Conservation (phyloP, 2,113 vertebrate species). For the Alaudala cheleensis region DNA sequence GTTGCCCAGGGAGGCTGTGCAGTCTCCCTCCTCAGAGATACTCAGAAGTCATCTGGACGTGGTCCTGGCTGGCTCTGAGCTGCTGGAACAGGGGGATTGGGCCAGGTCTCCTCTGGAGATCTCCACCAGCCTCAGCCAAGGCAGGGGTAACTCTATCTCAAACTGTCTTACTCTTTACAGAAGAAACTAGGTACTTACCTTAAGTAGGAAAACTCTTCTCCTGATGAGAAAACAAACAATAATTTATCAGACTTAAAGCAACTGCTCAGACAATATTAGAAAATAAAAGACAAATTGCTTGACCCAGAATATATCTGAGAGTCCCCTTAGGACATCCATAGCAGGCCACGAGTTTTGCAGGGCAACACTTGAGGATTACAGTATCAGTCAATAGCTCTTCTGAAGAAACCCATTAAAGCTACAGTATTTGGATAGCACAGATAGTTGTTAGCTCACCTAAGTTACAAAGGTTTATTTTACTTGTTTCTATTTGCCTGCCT, state of each 20-base stretch:
- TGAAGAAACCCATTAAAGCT: neutral
- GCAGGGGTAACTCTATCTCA: neutral
- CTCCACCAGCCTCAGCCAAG: neutral
- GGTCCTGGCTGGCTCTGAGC: neutral
- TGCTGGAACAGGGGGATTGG: neutral
- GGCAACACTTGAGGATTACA: neutral
- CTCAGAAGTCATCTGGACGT: accelerated
- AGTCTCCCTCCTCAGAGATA: neutral
- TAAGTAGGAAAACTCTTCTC: neutral
- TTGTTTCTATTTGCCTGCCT: neutral
- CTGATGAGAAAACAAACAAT: neutral
- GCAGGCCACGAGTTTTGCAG: neutral
- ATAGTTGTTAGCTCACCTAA: neutral
- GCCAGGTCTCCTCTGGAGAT: neutral
- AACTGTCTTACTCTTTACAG: neutral
- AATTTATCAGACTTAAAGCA: neutral
- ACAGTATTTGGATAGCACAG: neutral
- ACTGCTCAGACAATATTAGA: neutral
- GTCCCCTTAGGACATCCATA: neutral
- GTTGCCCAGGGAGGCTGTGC: neutral
- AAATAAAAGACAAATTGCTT: neutral
- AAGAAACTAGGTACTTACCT: neutral
- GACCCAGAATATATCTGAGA: neutral
- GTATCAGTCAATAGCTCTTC: neutral
- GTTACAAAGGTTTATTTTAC: neutral